Evolutionary conservation across 2,113 vertebrate genomes (phyloP), one percentile per base, ranked within the genome.

Genomic region (Hymenochirus boettgeri): DNA sequence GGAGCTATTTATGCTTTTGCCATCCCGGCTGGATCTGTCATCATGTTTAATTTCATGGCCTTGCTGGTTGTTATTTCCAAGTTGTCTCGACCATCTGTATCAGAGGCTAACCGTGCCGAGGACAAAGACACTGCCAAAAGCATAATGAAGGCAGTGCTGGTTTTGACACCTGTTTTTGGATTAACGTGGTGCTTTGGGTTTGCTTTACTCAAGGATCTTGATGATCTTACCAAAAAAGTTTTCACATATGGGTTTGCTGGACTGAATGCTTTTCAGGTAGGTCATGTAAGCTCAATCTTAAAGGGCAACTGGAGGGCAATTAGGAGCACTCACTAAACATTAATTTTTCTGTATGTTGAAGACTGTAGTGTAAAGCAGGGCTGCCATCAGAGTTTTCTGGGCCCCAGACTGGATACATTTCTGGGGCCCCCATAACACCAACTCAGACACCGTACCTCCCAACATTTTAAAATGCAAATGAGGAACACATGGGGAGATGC

Each of bases 41-140:
- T 93, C 61, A 58, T 85, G 3, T 64, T 90, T 0, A 98, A 98
- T 15, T 13, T 89, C 11, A 85, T 92, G 63, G 85, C 87, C 26
- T 89, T 93, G 0, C 10, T 83, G 0, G 81, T 98, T 59, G 92
- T 98, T 11, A 86, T 97, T 74, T 79, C 85, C 71, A 96, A 90
- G 84, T 88, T 98, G 48, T 2, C 91, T 37, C 80, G 85, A 70
- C 90, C 86, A 15, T 77, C 82, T 8, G 39, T 5, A 15, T 78
- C 0, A 2, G 61, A 1, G 13, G 50, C 57, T 2, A 48, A 9
- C 0, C 35, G 7, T 24, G 55, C 66, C 3, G 79, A 76, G 3
- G 79, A 87, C 6, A 84, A 73, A 48, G 61, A 75, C 3, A 75
- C 78, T 1, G 66, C 72, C 18, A 72, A 74, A 72, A 74, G 72